Percentiles rank a stretch among this genome's conserved stretches.
Conservation (phyloP, 2,888 invertebrate species). For the Zygaena filipendulae region DNA sequence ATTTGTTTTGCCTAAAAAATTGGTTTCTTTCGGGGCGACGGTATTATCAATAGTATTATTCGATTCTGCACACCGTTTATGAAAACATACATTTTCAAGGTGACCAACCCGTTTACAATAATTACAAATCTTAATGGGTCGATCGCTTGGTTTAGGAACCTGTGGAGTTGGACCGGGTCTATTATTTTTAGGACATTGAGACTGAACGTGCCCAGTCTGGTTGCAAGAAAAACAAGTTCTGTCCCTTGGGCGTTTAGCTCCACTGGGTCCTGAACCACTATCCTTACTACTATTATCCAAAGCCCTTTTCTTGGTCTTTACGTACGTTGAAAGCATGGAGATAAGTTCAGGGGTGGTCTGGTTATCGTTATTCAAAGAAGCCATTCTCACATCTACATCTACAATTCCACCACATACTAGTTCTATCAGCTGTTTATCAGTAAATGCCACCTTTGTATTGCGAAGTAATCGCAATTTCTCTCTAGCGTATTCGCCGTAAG, state of each 20-base stretch:
- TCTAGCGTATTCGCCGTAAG: constrained; percentile 8
- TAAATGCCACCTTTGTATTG: constrained; percentile 7
- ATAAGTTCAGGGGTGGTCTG: background rate
- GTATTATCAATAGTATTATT: too few relatives aligned
- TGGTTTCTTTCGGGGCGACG: too few relatives aligned
- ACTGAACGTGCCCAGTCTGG: constrained; percentile 4
- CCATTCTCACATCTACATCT: constrained; percentile 8
- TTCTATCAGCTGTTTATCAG: constrained; percentile 6
- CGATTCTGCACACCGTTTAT: constrained; percentile 2
- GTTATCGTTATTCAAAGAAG: constrained; percentile 5
- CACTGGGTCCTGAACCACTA: background rate
- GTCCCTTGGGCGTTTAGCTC: constrained; percentile 2
- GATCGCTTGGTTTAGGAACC: too few relatives aligned
- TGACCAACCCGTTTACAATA: constrained; percentile 16
- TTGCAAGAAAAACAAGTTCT: constrained; percentile 9
- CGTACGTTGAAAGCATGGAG: constrained; percentile 15
- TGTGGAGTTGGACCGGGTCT: too few relatives aligned
- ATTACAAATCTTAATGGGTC: constrained; percentile 9
- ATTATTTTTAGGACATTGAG: constrained; percentile 3
- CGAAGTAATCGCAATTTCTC: constrained; percentile 5
- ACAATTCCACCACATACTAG: constrained; percentile 7
- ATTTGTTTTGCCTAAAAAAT: constrained; percentile 10
- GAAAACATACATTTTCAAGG: constrained; percentile 6
- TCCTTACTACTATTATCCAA: constrained; percentile 4
- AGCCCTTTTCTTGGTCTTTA: constrained; percentile 13